These are phyloP conservation scores for Drosophila pseudotalamancana DNA, from an alignment of 2,888 invertebrate species.

Conservation along the genomic window DNA sequence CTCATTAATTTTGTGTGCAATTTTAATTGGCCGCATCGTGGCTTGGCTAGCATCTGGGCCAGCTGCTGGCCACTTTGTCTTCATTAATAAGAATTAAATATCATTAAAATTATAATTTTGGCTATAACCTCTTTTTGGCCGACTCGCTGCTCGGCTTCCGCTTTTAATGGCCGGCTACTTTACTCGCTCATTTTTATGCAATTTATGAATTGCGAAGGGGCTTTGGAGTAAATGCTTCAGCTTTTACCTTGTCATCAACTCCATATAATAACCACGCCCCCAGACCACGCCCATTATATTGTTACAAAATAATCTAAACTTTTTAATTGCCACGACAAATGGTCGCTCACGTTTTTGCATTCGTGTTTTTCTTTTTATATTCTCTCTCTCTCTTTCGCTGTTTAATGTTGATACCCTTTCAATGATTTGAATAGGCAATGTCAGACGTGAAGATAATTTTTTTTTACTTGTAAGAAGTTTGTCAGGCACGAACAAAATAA, in stretches of 20 bases:
- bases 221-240: conserved; percentile 15
- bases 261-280: conserved; percentile 42
- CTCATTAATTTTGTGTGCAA: conserved; percentile 66
- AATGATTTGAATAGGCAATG: not conserved
- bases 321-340: conserved; percentile 77
- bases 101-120: conserved; percentile 45
- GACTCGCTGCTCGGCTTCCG: conserved; percentile 16
- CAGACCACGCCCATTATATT: conserved; percentile 36
- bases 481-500: not conserved
- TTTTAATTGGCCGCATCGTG: conserved; percentile 58
- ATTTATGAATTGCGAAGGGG: conserved; percentile 45
- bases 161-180: conserved; percentile 28
- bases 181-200: conserved; percentile 40
- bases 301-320: conserved; percentile 68
- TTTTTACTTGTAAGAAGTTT: too few species aligned
- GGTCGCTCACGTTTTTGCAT: conserved; percentile 62
- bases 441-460: too few species aligned
- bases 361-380: conserved; percentile 22
- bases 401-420: conserved; percentile 7
- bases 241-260: conserved; percentile 57
- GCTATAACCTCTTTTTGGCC: conserved; percentile 45
- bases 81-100: conserved; percentile 55
- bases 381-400: not conserved
- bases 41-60: conserved; percentile 13
- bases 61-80: conserved; percentile 39